A percentile compares a stretch with the other conserved stretches of the same genome.
Conservation (phyloP, 2,797 vertebrate species). For the Phrynocephalus guinanensis region DNA sequence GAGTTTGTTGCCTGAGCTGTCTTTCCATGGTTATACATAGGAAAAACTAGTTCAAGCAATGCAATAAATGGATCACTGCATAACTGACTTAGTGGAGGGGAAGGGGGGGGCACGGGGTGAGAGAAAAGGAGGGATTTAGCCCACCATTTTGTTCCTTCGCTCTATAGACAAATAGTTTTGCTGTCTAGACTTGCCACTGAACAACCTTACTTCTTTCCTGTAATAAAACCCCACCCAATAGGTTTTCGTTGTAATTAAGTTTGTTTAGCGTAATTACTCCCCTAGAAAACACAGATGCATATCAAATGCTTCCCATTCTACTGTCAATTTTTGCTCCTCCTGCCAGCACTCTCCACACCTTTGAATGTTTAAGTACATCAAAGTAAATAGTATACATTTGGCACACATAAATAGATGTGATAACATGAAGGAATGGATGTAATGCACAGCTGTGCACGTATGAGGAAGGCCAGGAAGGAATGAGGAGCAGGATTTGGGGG, state of each 20-base stretch:
- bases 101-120: neutral
- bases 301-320: conserved; percentile 54
- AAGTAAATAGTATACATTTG: conserved; percentile 34
- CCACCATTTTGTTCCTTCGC: conserved; percentile 63
- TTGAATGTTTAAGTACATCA: conserved; percentile 52
- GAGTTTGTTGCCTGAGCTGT: conserved; percentile 67
- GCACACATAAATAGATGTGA: conserved; percentile 46
- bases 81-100: conserved; percentile 61
- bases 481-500: conserved; percentile 4
- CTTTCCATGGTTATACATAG: conserved; percentile 69
- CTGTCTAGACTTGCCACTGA: conserved; percentile 65
- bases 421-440: conserved; percentile 48
- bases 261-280: conserved; percentile 64
- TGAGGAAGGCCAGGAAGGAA: neutral
- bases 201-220: conserved; percentile 62
- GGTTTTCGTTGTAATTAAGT: conserved; percentile 63
- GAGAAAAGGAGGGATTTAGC: conserved; percentile 53
- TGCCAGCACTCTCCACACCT: conserved; percentile 15
- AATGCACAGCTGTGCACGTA: conserved; percentile 38
- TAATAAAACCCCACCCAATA: conserved; percentile 65
- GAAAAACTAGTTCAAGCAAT: conserved; percentile 70
- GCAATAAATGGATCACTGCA: conserved; percentile 65
- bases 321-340: conserved; percentile 27
- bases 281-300: conserved; percentile 61
- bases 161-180: conserved; percentile 64